A percentile compares a stretch with the other conserved stretches of the same genome.
These are phyloP conservation scores for Halcyon badia DNA, from an alignment of 2,797 vertebrate species.

Conservation along the genomic window DNA sequence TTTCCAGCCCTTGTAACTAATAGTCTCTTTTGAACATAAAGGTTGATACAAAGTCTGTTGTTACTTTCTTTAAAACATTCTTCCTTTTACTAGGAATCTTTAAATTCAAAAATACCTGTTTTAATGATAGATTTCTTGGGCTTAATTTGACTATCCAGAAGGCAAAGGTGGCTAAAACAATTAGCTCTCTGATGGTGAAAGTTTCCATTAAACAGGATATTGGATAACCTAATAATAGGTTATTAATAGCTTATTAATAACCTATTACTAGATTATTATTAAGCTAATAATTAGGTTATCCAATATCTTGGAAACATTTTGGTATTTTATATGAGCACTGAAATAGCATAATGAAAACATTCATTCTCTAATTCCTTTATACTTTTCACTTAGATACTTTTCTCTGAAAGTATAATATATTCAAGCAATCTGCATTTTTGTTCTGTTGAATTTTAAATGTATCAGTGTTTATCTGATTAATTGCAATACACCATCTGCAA, in stretches of 20 bases:
- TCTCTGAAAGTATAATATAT: neutral
- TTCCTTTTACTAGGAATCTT: neutral
- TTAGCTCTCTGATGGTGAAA: neutral
- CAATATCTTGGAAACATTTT: neutral
- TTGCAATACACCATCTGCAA: neutral
- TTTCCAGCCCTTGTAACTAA: neutral
- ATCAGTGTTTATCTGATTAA: neutral
- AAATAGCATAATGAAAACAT: neutral
- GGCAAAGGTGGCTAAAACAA: neutral
- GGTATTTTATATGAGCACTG: neutral
- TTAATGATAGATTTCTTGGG: neutral
- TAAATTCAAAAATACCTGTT: neutral
- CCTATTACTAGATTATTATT: too few species aligned
- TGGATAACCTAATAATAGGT: too few species aligned
- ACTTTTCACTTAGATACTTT: neutral
- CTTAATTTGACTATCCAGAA: neutral
- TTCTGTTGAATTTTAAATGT: neutral
- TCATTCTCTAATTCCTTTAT: neutral
- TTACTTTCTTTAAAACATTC: neutral
- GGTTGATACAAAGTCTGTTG: neutral
- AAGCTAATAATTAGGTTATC: neutral
- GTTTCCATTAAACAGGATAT: neutral
- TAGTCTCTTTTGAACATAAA: neutral
- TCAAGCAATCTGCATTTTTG: neutral
- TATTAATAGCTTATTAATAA: too few species aligned